Evolutionary conservation across 2,888 invertebrate species (phyloP), one percentile per base, ranked within the genome.

Genomic region (Noctua fimbriata): DNA sequence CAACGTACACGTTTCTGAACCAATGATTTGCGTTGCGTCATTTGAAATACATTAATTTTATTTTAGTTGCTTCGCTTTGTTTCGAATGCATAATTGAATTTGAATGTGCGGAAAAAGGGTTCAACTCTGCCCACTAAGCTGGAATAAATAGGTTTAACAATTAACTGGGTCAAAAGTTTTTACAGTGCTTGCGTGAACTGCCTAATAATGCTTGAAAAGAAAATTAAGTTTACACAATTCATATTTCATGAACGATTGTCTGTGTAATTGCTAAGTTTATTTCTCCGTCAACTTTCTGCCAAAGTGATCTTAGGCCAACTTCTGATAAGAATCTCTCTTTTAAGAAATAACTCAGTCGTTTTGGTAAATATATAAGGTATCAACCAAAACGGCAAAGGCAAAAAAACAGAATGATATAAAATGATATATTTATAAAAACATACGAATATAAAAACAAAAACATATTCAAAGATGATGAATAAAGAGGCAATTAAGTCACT

Each of bases 21-120:
- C 84, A 86, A 77, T 84, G 83, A 83, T 82, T 84, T 83, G 82
- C 85, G 81, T 91, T 82, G 82, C 87, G 82, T 91, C 89, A 92
- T 91, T 88, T 78, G 71, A 69, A 78, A 83, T 73, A 81, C 88
- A 90, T 93, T 91, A 88, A 88, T 89, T 88, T 81, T 81, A 69
- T 81, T 86, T 82, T 79, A 86, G 87, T 83, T 81, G 69, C 73
- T 76, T 78, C 77, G 78, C 66, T 74, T 80, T 81, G 82, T 87
- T 87, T 79, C 67, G 83, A 82, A 80, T 73, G 70, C 70, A 75
- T 63, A 76, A 72, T 78, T 78, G 71, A 79, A 82, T 67, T 69
- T 70, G 66, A 36, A 78, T 67, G 24, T 69, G 69, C 49, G 65
- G 66, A 70, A 76, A 79, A 79, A 69, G 81, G 76, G 71, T 76